Conservation (phyloP, 2,797 vertebrate species). For the Vireo griseus region DNA sequence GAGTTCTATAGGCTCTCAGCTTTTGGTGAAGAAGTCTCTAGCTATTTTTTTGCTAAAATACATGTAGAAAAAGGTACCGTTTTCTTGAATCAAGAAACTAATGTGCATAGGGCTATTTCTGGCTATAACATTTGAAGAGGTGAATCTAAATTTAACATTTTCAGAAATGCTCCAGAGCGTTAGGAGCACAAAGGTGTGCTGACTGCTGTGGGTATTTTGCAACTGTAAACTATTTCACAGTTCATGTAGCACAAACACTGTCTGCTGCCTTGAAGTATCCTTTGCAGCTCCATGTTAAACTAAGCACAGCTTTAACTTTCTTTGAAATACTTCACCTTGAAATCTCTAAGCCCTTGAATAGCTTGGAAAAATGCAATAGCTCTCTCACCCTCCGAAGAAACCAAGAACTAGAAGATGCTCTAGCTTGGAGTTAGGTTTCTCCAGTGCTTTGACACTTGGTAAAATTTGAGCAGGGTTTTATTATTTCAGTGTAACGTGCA, state of each 20-base stretch:
- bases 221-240: background rate
- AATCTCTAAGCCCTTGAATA: background rate
- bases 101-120: background rate
- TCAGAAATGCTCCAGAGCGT: background rate
- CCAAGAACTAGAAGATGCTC: background rate
- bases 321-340: background rate
- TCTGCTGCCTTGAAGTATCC: background rate
- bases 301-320: background rate
- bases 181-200: background rate
- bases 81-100: background rate
- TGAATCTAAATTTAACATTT: background rate
- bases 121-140: background rate
- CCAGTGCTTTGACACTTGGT: background rate
- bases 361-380: background rate
- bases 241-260: background rate
- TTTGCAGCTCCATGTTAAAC: background rate
- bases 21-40: background rate
- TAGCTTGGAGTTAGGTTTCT: background rate
- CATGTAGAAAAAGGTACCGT: background rate
- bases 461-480: background rate
- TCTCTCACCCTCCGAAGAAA: background rate
- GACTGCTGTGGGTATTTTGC: background rate
- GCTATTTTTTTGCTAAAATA: background rate
- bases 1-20: background rate
- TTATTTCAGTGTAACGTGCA: fast-evolving